Evolutionary conservation across 2,888 invertebrate genomes (phyloP).

Genomic region (Pachliopta kotzebuea): DNA sequence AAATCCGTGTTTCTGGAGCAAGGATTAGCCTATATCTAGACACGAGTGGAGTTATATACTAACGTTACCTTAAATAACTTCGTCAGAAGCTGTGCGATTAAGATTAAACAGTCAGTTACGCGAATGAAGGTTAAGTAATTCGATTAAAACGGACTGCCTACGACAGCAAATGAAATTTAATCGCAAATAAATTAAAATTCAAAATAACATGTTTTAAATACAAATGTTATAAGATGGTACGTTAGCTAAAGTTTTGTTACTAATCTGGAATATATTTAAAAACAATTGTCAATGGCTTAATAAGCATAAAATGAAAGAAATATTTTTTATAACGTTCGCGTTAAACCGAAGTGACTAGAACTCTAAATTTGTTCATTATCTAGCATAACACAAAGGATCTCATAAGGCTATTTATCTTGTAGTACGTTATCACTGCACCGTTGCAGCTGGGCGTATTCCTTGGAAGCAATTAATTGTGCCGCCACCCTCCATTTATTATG

Average conservation of each 20-base stretch:
- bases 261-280: no score
- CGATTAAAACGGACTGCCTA: conserved; percentile 1
- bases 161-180: neutral
- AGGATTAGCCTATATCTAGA: conserved; percentile 66
- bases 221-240: no score
- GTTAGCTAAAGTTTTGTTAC: no score
- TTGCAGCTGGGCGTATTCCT: conserved; percentile 64
- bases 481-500: conserved; percentile 60
- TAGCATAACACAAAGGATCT: conserved; percentile 24
- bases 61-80: conserved; percentile 67
- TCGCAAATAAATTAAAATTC: neutral
- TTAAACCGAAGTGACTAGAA: neutral
- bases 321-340: neutral
- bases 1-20: conserved; percentile 64
- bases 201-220: neutral
- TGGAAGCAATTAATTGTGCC: conserved; percentile 64
- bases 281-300: no score
- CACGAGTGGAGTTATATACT: conserved; percentile 68
- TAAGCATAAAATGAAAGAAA: neutral
- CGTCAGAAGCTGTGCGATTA: conserved; percentile 44
- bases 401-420: conserved; percentile 50
- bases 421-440: conserved; percentile 59
- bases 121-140: conserved; percentile 19
- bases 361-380: conserved; percentile 13
- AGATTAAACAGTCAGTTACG: conserved; percentile 25